Evolutionary conservation across 2,113 vertebrate species (phyloP).

Genomic region (Jaculus jaculus): DNA sequence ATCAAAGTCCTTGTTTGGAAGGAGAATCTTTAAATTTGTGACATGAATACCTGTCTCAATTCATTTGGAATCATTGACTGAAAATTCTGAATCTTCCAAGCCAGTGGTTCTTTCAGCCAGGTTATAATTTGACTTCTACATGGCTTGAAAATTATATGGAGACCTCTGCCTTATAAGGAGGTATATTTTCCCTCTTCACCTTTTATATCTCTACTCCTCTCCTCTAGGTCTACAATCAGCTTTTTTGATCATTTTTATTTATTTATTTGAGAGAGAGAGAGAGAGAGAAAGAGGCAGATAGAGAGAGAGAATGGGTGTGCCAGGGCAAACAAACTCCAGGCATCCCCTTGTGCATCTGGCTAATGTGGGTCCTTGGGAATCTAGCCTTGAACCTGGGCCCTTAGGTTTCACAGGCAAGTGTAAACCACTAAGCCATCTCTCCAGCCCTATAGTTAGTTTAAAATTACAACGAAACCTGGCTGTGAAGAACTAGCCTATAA

Average conservation of each 20-base stretch:
- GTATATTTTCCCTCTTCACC: accelerated
- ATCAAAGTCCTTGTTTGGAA: neutral
- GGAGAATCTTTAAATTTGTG: neutral
- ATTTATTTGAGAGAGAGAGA: too few species aligned
- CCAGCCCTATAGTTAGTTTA: too few species aligned
- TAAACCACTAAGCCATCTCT: too few species aligned
- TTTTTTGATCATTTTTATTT: too few species aligned
- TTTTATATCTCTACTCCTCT: neutral
- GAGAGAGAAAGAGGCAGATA: too few species aligned
- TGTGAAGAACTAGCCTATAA: neutral
- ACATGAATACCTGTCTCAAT: neutral
- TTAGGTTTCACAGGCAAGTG: too few species aligned
- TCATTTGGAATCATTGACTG: neutral
- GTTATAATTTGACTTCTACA: neutral
- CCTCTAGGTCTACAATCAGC: neutral
- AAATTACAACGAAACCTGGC: neutral
- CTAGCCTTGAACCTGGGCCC: too few species aligned
- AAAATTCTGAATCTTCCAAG: neutral
- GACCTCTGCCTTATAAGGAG: neutral
- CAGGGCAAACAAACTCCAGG: too few species aligned
- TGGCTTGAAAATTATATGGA: neutral
- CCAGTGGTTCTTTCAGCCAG: neutral
- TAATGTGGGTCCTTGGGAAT: too few species aligned
- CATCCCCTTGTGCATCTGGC: too few species aligned
- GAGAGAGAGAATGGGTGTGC: too few species aligned